These are phyloP conservation scores for Pantherophis alleghaniensis DNA, from an alignment of 2,797 vertebrate genomes.

Conservation along the genomic window DNA sequence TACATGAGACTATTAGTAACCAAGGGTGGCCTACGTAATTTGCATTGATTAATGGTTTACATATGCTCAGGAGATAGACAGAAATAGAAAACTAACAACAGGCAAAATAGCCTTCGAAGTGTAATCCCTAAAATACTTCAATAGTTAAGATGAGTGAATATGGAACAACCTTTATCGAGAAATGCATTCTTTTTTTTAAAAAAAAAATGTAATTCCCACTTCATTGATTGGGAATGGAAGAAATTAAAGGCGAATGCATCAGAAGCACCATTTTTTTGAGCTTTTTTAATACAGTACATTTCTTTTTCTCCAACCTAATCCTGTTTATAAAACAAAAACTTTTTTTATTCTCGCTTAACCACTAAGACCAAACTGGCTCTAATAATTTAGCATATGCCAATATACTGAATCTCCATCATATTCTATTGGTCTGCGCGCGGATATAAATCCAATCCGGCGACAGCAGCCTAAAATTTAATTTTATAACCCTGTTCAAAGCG, in stretches of 20 bases:
- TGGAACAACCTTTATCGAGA: background rate
- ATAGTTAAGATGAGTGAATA: background rate
- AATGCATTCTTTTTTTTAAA: background rate
- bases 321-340: background rate
- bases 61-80: constrained; percentile 1
- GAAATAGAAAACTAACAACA: background rate
- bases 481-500: background rate
- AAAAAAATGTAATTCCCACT: background rate
- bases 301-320: background rate
- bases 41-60: constrained; percentile 16
- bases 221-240: background rate
- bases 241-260: background rate
- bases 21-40: background rate
- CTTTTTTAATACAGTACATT: background rate
- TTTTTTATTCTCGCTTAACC: too few species aligned
- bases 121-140: background rate
- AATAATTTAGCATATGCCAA: background rate
- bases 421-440: background rate
- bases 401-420: background rate
- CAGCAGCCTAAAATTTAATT: background rate
- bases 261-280: background rate
- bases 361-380: background rate
- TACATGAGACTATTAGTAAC: constrained; percentile 4
- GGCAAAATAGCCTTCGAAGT: constrained; percentile 4
- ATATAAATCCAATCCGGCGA: too few species aligned